Base-by-base conservation (phyloP, 2,888 invertebrate genomes). In the Cacoxenus indagator region DNA sequence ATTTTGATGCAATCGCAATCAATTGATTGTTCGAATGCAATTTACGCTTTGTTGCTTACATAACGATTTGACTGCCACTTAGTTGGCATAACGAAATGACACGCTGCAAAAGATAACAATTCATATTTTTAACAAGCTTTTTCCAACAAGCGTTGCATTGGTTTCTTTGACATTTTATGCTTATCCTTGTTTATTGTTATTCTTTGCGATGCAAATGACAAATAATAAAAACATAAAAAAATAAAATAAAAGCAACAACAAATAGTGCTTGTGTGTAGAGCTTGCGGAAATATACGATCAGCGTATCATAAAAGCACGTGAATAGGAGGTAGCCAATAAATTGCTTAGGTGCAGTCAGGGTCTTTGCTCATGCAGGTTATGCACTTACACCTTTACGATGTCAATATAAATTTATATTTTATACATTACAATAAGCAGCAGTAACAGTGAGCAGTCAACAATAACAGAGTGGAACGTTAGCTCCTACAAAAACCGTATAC, bases 301-400 rank as follows among this genome's bases (percentile, higher is more conserved):
- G 37, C 8, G 14, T 4, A 37, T 37, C 37, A 37, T 37, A 37
- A 37, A 37, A 37, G 14, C 37, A 37, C 37, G 14, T 37, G n/a
- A n/a, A n/a, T n/a, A n/a, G n/a, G n/a, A n/a, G 55, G 22, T 26
- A 57, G 57, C 57, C 27, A 57, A 57, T 57, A 29, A 57, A 57
- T 57, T 57, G 57, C 27, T 29, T 29, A 29, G 57, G 3, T 57
- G 57, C 29, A 27, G 57, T 57, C 29, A 19, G 17, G 29, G 17
- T n/a, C 14, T 8, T 37, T 37, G 37, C 8, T 8, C 14, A 37
- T 8, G 37, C 37, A 37, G 37, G 37, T 2, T 2, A 4, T 6
- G 17, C 37, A 26, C 66, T 19, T 29, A 51, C 76, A 84, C 82
- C 83, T 83, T 82, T 83, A 82, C 84, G 82, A 83, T 81, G 78